Conservation (phyloP, 1,140 invertebrate genomes). For the Steinernema feltiae region DNA sequence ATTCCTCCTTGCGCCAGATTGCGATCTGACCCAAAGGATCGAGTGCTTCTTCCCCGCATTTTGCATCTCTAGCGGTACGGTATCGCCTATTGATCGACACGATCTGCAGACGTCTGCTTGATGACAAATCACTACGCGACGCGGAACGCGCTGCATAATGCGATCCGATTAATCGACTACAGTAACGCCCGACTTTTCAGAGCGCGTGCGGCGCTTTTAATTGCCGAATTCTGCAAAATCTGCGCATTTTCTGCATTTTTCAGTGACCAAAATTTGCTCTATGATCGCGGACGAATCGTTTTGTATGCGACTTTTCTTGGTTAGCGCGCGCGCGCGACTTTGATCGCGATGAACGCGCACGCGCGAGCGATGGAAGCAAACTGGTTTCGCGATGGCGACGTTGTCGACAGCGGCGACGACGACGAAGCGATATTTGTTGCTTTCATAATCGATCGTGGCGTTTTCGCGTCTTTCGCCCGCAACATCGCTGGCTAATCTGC, state of each 20-base stretch:
- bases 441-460: background rate
- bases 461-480: background rate
- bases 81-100: too few species aligned
- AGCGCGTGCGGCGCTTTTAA: too few species aligned
- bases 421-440: background rate
- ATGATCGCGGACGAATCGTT: background rate
- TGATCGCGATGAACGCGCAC: background rate
- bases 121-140: too few species aligned
- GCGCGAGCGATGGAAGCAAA: background rate
- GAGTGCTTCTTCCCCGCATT: too few species aligned
- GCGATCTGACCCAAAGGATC: too few species aligned
- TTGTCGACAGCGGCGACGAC: background rate
- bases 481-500: background rate
- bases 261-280: constrained; percentile 1
- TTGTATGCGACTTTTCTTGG: constrained; percentile 3
- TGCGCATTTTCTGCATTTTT: background rate
- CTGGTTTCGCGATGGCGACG: constrained; percentile 2
- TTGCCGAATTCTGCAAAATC: background rate
- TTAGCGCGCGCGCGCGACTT: background rate
- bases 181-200: too few species aligned
- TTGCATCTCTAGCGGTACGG: too few species aligned
- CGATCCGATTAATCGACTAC: too few species aligned
- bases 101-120: too few species aligned
- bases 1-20: too few species aligned
- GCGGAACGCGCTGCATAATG: too few species aligned